These are phyloP conservation scores for Oncorhynchus clarkii DNA, from an alignment of 2,113 vertebrate species.

Conservation along the genomic window DNA sequence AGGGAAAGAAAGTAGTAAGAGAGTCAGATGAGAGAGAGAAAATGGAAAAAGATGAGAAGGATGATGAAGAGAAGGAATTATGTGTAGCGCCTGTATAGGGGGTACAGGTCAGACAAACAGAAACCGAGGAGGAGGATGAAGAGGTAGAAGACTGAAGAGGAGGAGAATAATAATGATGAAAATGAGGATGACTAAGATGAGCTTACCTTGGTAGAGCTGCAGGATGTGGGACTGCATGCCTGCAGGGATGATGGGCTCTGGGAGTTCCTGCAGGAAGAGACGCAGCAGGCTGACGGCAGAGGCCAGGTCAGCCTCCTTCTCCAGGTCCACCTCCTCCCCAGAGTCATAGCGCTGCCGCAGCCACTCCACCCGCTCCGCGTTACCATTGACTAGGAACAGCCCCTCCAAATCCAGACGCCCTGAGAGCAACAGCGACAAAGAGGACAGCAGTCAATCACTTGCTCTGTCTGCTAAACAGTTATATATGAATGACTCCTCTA, in stretches of 20 bases:
- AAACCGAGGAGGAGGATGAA: not conserved
- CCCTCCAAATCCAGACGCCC: constrained; percentile 94
- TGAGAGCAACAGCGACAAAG: constrained; percentile 38
- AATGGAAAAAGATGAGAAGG: constrained; percentile 9
- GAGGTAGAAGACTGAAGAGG: not conserved
- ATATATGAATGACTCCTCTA: too few relatives aligned
- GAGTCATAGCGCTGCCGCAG: constrained; percentile 92
- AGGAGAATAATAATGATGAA: not conserved
- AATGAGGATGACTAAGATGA: not conserved
- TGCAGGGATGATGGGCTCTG: constrained; percentile 90
- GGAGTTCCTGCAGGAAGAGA: constrained; percentile 97
- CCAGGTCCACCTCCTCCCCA: constrained; percentile 93
- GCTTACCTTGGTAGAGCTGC: constrained; percentile 90
- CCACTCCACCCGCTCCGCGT: constrained; percentile 96
- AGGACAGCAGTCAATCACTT: too few relatives aligned
- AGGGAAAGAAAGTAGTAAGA: not conserved
- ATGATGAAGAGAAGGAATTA: not conserved
- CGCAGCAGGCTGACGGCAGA: constrained; percentile 95
- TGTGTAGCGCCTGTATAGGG: not conserved
- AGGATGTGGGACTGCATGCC: constrained; percentile 88
- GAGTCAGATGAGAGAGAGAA: not conserved
- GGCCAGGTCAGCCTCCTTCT: constrained; percentile 94
- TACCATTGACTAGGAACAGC: constrained; percentile 96
- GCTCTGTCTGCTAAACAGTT: too few relatives aligned
- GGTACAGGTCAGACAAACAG: constrained; percentile 3